These are phyloP conservation scores for Prolemur simus DNA, from an alignment of 2,113 vertebrate species.

Conservation along the genomic window DNA sequence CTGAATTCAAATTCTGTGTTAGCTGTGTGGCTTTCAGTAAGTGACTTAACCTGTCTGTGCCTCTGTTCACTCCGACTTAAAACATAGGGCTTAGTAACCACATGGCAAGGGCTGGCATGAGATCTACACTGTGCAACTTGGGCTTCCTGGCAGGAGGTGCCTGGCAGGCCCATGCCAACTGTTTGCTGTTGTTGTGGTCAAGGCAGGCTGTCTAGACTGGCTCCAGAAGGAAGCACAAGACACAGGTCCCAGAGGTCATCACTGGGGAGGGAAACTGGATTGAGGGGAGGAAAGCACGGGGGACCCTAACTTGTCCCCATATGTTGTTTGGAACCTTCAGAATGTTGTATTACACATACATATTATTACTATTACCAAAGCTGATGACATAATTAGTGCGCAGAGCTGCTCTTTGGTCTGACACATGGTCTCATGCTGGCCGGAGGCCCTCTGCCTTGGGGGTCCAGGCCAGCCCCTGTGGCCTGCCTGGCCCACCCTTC, in stretches of 20 bases:
- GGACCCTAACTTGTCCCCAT: too few species aligned
- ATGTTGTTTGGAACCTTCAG: not conserved
- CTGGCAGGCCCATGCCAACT: fast-evolving
- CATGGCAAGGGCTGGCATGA: fast-evolving
- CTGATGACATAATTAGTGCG: not conserved
- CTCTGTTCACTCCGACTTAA: not conserved
- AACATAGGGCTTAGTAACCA: not conserved
- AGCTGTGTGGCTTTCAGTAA: not conserved
- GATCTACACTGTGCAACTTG: fast-evolving
- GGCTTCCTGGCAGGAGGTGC: not conserved
- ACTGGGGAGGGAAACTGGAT: not conserved
- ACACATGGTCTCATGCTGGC: fast-evolving
- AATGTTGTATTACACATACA: not conserved
- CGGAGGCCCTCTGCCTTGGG: not conserved
- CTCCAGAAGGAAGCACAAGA: not conserved
- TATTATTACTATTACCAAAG: not conserved
- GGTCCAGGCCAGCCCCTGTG: not conserved
- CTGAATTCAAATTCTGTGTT: not conserved
- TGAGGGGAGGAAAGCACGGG: not conserved
- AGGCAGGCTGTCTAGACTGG: not conserved
- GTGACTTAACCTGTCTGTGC: not conserved
- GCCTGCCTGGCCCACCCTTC: too few species aligned
- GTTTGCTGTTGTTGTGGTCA: not conserved
- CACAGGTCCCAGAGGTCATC: not conserved
- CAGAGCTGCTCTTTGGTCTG: not conserved